A percentile compares a stretch with the other conserved stretches of the same genome.
Conservation (phyloP, 1,140 invertebrate genomes). For the Achatina immaculata region DNA sequence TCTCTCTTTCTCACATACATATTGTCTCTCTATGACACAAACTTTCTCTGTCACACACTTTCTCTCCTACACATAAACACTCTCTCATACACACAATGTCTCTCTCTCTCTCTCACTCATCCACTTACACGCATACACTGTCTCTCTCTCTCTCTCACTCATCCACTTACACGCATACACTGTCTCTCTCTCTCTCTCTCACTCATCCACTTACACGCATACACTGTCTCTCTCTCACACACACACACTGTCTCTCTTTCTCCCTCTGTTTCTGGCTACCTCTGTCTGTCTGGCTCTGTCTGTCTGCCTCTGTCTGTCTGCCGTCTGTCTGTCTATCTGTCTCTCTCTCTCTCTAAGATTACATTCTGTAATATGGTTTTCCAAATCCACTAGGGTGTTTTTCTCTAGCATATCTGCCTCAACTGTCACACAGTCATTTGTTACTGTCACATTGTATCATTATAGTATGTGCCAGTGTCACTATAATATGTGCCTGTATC, state of each 20-base stretch:
- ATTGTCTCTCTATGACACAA: not conserved
- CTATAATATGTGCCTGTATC: too few species aligned
- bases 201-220: not conserved
- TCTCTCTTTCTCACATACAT: not conserved
- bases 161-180: not conserved
- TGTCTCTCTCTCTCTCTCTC: slow-evolving; percentile 5
- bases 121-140: not conserved
- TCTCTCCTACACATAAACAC: slow-evolving; percentile 7
- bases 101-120: slow-evolving; percentile 8
- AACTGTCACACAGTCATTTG: not conserved
- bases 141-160: slow-evolving; percentile 7
- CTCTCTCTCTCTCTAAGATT: not conserved
- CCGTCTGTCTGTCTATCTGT: not conserved
- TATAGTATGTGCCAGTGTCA: too few species aligned
- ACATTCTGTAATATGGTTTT: too few species aligned
- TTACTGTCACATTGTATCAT: too few species aligned
- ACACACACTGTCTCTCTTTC: not conserved
- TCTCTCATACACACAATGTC: slow-evolving; percentile 16
- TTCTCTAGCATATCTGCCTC: too few species aligned
- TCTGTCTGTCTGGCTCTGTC: not conserved
- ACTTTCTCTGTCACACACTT: not conserved
- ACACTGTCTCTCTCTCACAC: not conserved
- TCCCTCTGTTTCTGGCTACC: not conserved
- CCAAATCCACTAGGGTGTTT: too few species aligned
- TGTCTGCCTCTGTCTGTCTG: not conserved